Base-by-base conservation (phyloP, 2,113 vertebrate genomes). In the Phoenicopterus ruber region DNA sequence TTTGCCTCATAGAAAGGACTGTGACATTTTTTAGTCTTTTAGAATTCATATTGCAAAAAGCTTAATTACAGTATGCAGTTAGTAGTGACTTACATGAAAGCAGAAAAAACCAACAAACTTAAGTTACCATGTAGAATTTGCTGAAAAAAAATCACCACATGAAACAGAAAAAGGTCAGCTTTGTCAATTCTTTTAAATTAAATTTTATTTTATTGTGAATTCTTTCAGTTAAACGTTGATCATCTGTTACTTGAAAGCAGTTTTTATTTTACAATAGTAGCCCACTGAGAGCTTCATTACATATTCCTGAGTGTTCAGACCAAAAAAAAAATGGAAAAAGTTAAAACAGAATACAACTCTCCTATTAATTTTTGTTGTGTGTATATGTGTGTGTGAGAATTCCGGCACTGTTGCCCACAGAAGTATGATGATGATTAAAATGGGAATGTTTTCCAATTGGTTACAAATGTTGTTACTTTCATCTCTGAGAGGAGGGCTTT, bases 381-480 rank as follows among this genome's bases (percentile, higher is more conserved):
- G 20, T 26, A 0, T 77, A 16, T 82, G 11, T 91, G 42, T 91
- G 77, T 65, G 52, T 31, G 38, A 63, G 82, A 93, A 28, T 82
- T 72, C 82, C 86, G 72, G 82, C 90, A 88, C 8, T 32, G 36
- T 18, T 88, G 42, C 62, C 70, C 25, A 36, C 25, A 61, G 55
- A 94, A 85, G 20, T 95, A 93, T 92, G 91, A 77, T 0, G 6
- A 73, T 87, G 62, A 95, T 97, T 97, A 97, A 93, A 90, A 94
- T 38, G 52, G 52, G 82, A 89, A 93, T 85, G 69, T 83, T 95
- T 96, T 96, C 78, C 86, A 94, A 91, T 91, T 96, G 92, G 50
- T 94, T 94, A 44, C 89, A 92, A 96, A 97, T 96, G 85, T 94
- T 65, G 22, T 63, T 95, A 82, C 92, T 97, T 96, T 90, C 67